Percentiles rank a stretch among this genome's conserved stretches.
Evolutionary conservation across 2,797 vertebrate genomes (phyloP).

Genomic region (Ptychobarbus kaznakovi): DNA sequence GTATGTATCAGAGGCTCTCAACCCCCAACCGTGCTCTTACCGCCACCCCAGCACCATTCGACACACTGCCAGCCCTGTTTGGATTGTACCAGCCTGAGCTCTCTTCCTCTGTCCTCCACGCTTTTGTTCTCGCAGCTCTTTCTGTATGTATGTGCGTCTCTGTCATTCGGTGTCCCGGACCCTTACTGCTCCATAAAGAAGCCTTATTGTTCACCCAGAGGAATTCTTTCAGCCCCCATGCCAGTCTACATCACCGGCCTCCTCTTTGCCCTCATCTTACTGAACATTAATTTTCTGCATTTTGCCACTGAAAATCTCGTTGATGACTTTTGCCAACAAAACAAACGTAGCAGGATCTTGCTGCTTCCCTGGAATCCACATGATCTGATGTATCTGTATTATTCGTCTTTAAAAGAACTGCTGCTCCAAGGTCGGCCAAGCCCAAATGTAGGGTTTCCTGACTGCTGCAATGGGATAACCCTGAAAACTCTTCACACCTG

Average conservation of each 20-base stretch:
- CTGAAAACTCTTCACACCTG: not conserved
- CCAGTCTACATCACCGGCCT: not conserved
- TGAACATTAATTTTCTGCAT: not conserved
- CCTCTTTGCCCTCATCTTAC: not conserved
- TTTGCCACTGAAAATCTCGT: not conserved
- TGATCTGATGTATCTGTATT: not conserved
- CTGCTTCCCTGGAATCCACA: not conserved
- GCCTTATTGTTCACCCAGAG: constrained; percentile 41
- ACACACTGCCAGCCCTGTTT: constrained; percentile 59
- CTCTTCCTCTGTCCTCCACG: constrained; percentile 30
- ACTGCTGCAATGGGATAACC: not conserved
- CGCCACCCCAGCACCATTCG: not conserved
- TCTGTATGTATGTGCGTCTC: constrained; percentile 22
- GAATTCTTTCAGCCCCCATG: constrained; percentile 31
- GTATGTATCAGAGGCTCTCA: not conserved
- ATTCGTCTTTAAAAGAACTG: not conserved
- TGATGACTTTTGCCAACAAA: not conserved
- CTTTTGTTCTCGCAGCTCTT: constrained; percentile 39
- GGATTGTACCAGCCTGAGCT: constrained; percentile 57
- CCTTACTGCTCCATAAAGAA: constrained; percentile 36
- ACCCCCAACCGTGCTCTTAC: constrained; percentile 4
- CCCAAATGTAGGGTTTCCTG: not conserved
- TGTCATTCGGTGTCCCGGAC: constrained; percentile 6
- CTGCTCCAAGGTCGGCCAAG: not conserved
- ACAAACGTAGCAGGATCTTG: not conserved